Conservation (phyloP, 2,113 vertebrate genomes). For the Tupaia chinensis region DNA sequence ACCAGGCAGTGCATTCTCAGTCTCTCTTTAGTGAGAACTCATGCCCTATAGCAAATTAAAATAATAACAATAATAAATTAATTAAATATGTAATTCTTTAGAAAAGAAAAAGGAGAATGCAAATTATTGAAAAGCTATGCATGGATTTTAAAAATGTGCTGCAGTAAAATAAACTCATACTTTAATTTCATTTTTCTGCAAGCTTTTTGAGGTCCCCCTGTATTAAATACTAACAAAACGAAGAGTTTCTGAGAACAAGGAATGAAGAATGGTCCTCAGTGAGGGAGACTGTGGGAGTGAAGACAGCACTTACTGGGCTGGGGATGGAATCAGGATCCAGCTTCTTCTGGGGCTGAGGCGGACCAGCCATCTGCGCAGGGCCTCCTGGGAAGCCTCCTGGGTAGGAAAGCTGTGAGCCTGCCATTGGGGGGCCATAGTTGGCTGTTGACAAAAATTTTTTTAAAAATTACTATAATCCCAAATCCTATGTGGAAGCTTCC, state of each 20-base stretch:
- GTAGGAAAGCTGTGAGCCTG: constrained; percentile 90
- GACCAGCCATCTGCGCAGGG: constrained; percentile 89
- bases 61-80: no score
- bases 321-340: constrained; percentile 95
- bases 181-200: no score
- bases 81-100: no score
- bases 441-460: constrained; percentile 79
- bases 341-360: constrained; percentile 93
- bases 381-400: constrained; percentile 90
- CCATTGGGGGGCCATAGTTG: constrained; percentile 90
- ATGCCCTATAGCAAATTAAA: no score
- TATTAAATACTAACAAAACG: background rate
- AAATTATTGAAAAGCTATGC: no score
- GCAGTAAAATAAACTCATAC: no score
- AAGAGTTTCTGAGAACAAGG: background rate
- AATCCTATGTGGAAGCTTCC: background rate
- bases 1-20: no score
- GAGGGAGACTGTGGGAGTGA: rapidly evolving
- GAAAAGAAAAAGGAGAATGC: no score
- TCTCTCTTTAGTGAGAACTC: no score
- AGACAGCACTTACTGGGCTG: constrained; percentile 91
- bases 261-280: background rate
- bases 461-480: background rate
- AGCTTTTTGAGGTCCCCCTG: no score
- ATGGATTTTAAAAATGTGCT: no score